A percentile compares a stretch with the other conserved stretches of the same genome.
Evolutionary conservation across 1,140 invertebrate species (phyloP).

Genomic region (Copidosoma floridanum): DNA sequence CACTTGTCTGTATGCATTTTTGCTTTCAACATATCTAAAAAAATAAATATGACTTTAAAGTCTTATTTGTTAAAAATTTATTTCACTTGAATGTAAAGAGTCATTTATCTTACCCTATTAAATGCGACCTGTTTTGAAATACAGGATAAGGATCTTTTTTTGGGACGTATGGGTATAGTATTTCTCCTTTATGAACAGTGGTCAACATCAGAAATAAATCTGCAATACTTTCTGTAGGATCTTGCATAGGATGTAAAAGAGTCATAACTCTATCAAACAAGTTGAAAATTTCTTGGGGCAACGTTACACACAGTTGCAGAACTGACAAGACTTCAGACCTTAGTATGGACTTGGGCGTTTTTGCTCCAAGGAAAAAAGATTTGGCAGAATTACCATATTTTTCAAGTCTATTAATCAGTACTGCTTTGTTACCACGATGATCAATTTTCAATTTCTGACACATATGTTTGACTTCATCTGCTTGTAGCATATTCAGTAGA

Average conservation of each 20-base stretch:
- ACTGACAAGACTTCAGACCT: slow-evolving; percentile 13
- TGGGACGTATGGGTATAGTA: slow-evolving; percentile 34
- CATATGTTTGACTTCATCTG: slow-evolving; percentile 36
- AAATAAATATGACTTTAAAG: slow-evolving; percentile 1
- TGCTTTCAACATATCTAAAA: slow-evolving; percentile 35
- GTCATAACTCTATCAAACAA: slow-evolving; percentile 44
- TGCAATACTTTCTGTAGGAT: slow-evolving; percentile 33
- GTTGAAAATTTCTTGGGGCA: slow-evolving; percentile 31
- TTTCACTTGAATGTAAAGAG: neutral
- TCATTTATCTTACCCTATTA: slow-evolving; percentile 33
- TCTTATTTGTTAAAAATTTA: neutral
- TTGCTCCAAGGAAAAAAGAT: slow-evolving; percentile 37
- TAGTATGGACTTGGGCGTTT: slow-evolving; percentile 34
- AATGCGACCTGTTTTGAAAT: slow-evolving; percentile 39
- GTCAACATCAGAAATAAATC: slow-evolving; percentile 38
- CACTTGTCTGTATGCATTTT: slow-evolving; percentile 20
- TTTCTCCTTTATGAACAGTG: slow-evolving; percentile 33
- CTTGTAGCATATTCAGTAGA: slow-evolving; percentile 37
- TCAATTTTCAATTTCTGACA: slow-evolving; percentile 36
- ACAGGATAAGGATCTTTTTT: slow-evolving; percentile 39
- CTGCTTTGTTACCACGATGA: slow-evolving; percentile 31
- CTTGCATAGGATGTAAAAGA: slow-evolving; percentile 40
- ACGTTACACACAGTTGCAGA: slow-evolving; percentile 35
- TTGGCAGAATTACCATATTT: slow-evolving; percentile 30
- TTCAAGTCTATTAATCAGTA: slow-evolving; percentile 32